Conservation (phyloP, 2,888 invertebrate species). For the Phortica magna region DNA sequence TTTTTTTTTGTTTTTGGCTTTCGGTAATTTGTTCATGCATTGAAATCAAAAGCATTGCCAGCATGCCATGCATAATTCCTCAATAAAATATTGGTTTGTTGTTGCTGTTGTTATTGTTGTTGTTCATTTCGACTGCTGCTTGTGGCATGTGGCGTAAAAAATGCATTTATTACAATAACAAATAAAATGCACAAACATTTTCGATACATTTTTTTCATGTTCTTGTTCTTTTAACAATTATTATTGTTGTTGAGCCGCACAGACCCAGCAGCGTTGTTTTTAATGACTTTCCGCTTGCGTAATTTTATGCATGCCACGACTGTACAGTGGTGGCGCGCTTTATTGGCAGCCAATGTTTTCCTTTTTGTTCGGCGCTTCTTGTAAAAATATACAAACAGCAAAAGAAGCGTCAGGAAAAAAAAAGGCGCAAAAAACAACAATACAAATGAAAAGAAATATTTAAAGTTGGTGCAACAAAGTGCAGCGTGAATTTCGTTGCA, state of each 20-base stretch:
- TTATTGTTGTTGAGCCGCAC: neutral
- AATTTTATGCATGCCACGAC: constrained; percentile 14
- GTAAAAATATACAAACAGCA: neutral
- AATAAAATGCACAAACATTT: constrained; percentile 7
- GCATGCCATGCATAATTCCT: neutral
- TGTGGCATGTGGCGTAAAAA: constrained; percentile 10
- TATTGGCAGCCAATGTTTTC: neutral
- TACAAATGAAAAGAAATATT: neutral
- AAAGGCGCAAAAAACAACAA: neutral
- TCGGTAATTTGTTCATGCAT: neutral
- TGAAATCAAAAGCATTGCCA: neutral
- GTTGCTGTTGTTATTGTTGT: neutral
- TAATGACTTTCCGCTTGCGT: constrained; percentile 24
- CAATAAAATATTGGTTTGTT: neutral
- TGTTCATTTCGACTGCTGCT: neutral
- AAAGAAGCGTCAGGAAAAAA: neutral
- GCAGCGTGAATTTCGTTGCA: neutral
- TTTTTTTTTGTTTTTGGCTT: neutral
- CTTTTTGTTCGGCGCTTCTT: neutral
- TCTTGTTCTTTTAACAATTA: neutral
- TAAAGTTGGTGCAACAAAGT: constrained; percentile 1
- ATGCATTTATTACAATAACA: constrained; percentile 19
- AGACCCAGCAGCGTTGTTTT: neutral
- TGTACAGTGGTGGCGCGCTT: neutral
- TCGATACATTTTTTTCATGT: constrained; percentile 8